Evolutionary conservation across 2,888 invertebrate species (phyloP).

Genomic region (Clistopyga incitator): DNA sequence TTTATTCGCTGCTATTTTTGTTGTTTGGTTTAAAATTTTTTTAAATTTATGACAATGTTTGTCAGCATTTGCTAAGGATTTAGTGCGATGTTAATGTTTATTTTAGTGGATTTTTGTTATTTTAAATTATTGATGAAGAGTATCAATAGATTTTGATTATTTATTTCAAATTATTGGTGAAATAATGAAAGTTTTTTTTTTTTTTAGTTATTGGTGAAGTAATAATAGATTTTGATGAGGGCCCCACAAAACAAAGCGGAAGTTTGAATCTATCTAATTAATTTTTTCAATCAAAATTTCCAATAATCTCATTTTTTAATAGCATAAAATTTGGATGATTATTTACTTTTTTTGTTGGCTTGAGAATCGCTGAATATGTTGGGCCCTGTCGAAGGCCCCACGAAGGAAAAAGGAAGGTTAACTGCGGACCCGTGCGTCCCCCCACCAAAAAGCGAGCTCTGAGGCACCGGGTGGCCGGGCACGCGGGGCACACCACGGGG

Average conservation of each 20-base stretch:
- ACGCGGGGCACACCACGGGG: conserved; percentile 80
- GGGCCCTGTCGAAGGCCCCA: conserved; percentile 59
- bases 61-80: neutral
- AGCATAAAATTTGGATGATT: neutral
- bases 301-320: neutral
- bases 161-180: no score
- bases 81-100: no score
- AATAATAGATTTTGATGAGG: no score
- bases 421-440: conserved; percentile 73
- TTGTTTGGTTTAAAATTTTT: no score
- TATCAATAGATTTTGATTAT: no score
- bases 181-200: no score
- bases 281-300: no score
- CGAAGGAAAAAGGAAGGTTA: conserved; percentile 75
- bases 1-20: neutral
- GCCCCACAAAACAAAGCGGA: no score
- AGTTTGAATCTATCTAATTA: no score
- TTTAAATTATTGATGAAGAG: no score
- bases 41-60: neutral
- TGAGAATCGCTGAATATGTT: conserved; percentile 61
- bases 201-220: no score
- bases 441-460: conserved; percentile 75
- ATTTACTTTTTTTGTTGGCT: conserved; percentile 15
- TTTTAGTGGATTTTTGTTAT: no score
- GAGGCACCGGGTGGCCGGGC: conserved; percentile 80